These are phyloP conservation scores for Megaustenia siamemsis DNA, from an alignment of 2,888 invertebrate genomes.

Conservation along the genomic window DNA sequence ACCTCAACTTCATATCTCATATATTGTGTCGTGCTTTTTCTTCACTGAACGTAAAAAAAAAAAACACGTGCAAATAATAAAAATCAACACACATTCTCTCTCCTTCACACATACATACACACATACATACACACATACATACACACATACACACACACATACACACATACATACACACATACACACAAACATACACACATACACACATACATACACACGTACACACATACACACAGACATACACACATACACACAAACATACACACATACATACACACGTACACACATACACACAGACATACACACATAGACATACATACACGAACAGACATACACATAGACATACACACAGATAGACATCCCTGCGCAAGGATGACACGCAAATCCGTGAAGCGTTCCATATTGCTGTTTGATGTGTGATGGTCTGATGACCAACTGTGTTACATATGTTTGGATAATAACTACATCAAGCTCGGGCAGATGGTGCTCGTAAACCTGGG, in stretches of 20 bases:
- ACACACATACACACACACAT: not conserved
- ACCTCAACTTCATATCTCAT: too few relatives aligned
- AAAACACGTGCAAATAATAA: too few relatives aligned
- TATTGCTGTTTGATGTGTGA: too few relatives aligned
- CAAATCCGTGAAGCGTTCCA: too few relatives aligned
- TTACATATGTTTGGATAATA: too few relatives aligned
- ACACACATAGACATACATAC: not conserved
- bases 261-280: not conserved
- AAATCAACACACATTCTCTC: not conserved
- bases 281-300: constrained; percentile 1
- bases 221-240: not conserved
- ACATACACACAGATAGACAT: not conserved
- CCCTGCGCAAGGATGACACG: not conserved
- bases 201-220: not conserved
- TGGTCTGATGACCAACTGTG: too few relatives aligned
- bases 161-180: not conserved
- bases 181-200: not conserved
- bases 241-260: not conserved
- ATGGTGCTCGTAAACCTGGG: too few relatives aligned
- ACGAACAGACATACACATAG: not conserved
- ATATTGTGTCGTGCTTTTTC: too few relatives aligned
- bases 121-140: not conserved
- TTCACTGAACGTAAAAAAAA: too few relatives aligned
- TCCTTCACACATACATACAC: not conserved
- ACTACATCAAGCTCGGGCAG: too few relatives aligned